phyloP scores from a whole-genome alignment of 1,140 invertebrate species.

The Mylabris phalerata region DNA sequence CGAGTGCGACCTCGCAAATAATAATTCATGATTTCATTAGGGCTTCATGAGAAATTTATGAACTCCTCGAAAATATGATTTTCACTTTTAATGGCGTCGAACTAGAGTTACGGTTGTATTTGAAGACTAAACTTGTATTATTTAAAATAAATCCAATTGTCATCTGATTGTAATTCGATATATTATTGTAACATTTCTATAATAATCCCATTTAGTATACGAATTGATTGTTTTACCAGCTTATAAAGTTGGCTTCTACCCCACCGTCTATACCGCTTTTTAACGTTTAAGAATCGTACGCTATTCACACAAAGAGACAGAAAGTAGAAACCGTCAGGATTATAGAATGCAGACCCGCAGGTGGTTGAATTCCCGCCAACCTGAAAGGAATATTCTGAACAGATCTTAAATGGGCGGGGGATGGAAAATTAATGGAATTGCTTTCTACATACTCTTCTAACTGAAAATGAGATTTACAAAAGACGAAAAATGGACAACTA shows the following conservation, averaged over 20 bases:
- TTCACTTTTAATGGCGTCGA: constrained; percentile 17
- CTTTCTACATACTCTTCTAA: constrained; percentile 13
- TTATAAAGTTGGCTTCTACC: constrained; percentile 1
- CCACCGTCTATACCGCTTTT: no score
- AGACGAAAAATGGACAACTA: constrained; percentile 7
- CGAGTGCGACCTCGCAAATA: constrained; percentile 13
- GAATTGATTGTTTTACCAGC: constrained; percentile 15
- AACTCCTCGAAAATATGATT: constrained; percentile 18
- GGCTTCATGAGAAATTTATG: constrained; percentile 19
- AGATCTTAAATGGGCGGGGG: constrained; percentile 4
- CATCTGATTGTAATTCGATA: no score
- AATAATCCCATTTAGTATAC: not conserved
- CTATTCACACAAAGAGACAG: not conserved
- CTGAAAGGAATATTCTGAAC: constrained; percentile 17
- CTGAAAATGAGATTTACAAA: constrained; percentile 20
- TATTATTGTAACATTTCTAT: no score
- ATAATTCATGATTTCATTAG: constrained; percentile 21
- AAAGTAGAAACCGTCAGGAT: constrained; percentile 14
- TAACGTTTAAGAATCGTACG: not conserved
- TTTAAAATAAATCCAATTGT: no score
- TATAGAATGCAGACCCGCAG: constrained; percentile 19
- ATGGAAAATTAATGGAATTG: constrained; percentile 20
- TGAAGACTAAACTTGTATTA: no score
- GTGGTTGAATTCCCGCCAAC: constrained; percentile 15
- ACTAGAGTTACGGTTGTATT: not conserved